phyloP scores from a whole-genome alignment of 1,140 invertebrate species.

The Lepidotrigona ventralis region DNA sequence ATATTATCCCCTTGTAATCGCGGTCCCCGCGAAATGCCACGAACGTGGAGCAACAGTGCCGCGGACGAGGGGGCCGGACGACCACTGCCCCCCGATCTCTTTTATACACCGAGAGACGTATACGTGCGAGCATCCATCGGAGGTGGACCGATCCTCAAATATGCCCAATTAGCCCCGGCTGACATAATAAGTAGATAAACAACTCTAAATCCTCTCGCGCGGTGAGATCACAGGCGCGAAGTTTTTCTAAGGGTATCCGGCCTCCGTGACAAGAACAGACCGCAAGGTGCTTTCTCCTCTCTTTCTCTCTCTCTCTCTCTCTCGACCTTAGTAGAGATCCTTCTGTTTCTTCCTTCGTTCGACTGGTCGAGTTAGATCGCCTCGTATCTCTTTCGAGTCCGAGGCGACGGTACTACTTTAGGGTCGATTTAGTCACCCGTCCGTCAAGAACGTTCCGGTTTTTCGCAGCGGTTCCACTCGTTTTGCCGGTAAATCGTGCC shows the following conservation, averaged over 20 bases:
- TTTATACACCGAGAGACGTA: slow-evolving; percentile 27
- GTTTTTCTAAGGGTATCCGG: slow-evolving; percentile 54
- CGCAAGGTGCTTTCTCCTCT: slow-evolving; percentile 4
- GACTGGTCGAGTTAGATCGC: background rate
- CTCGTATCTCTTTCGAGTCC: slow-evolving; percentile 39
- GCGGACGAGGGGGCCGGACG: background rate
- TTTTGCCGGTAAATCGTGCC: slow-evolving; percentile 53
- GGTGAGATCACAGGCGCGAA: slow-evolving; percentile 68
- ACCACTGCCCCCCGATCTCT: background rate
- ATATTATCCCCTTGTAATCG: slow-evolving; percentile 61
- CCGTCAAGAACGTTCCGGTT: slow-evolving; percentile 61
- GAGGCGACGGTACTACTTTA: slow-evolving; percentile 68
- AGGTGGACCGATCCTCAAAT: slow-evolving; percentile 63
- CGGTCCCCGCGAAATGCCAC: slow-evolving; percentile 57
- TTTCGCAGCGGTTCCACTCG: slow-evolving; percentile 50
- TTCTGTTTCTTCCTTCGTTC: background rate
- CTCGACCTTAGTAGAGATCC: background rate
- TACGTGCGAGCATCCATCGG: slow-evolving; percentile 69
- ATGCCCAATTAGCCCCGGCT: slow-evolving; percentile 72
- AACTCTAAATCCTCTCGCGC: slow-evolving; percentile 66
- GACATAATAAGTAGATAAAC: slow-evolving; percentile 76
- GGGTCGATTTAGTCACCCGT: slow-evolving; percentile 69
- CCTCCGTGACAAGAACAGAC: slow-evolving; percentile 41
- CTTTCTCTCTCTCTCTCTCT: slow-evolving; percentile 1
- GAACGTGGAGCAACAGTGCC: slow-evolving; percentile 23